phyloP scores from a whole-genome alignment of 2,113 vertebrate species.

The Trachemys scripta region DNA sequence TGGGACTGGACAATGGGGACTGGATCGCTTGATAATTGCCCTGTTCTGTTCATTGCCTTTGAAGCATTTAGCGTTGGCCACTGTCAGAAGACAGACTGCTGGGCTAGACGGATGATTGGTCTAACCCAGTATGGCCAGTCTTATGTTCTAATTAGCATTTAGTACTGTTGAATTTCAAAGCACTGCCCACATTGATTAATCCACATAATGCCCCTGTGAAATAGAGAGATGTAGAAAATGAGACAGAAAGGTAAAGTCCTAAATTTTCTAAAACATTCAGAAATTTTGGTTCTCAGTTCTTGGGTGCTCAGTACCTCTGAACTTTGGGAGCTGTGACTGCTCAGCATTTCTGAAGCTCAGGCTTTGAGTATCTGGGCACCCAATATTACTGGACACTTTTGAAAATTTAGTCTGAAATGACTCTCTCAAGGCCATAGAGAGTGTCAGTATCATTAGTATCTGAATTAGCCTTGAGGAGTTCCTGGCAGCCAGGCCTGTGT shows the following conservation, averaged over 20 bases:
- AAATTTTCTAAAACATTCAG: not conserved
- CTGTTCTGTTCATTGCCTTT: too few species aligned
- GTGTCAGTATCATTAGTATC: not conserved
- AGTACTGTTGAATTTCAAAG: constrained; percentile 27
- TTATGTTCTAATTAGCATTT: not conserved
- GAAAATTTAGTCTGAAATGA: not conserved
- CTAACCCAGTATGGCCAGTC: too few species aligned
- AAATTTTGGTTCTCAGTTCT: not conserved
- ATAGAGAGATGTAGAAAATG: not conserved
- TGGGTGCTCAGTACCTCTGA: not conserved
- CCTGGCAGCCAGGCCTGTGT: not conserved
- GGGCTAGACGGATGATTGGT: too few species aligned
- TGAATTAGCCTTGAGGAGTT: not conserved
- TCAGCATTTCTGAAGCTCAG: not conserved
- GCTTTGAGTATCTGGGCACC: not conserved
- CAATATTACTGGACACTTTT: not conserved
- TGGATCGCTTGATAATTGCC: too few species aligned
- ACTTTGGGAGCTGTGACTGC: not conserved
- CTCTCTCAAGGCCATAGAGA: not conserved
- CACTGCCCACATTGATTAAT: constrained; percentile 3
- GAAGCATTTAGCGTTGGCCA: too few species aligned
- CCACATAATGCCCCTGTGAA: not conserved
- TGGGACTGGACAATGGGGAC: too few species aligned
- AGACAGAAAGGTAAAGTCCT: not conserved
- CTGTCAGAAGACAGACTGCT: too few species aligned